phyloP scores from a whole-genome alignment of 1,140 invertebrate genomes.

The Telenomus remus region DNA sequence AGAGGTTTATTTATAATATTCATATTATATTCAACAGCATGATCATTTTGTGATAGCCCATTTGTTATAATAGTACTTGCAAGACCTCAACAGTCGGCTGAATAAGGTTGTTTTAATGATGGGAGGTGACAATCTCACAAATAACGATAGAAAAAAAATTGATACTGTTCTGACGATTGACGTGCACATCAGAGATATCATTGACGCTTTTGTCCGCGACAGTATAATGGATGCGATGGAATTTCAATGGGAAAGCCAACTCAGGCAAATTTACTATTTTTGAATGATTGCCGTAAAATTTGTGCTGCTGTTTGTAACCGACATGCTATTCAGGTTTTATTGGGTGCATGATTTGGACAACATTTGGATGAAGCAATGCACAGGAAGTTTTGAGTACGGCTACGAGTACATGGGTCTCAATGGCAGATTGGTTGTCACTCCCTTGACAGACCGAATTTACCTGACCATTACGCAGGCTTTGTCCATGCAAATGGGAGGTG shows the following conservation, averaged over 20 bases:
- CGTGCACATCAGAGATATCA: constrained; percentile 92
- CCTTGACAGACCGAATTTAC: constrained; percentile 93
- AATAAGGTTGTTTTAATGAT: constrained; percentile 87
- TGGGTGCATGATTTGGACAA: constrained; percentile 90
- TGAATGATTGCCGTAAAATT: not conserved
- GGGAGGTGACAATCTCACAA: constrained; percentile 84
- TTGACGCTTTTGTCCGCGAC: constrained; percentile 90
- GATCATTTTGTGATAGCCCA: too few species aligned
- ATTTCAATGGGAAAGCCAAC: constrained; percentile 94
- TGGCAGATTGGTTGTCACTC: constrained; percentile 91
- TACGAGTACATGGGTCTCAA: constrained; percentile 97
- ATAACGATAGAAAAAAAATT: constrained; percentile 91
- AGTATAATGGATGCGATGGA: constrained; percentile 88
- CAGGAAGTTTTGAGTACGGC: constrained; percentile 90
- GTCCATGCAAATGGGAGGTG: constrained; percentile 91
- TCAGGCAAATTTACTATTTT: constrained; percentile 70
- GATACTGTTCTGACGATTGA: constrained; percentile 92
- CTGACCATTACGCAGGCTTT: constrained; percentile 93
- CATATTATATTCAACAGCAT: too few species aligned
- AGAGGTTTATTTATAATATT: constrained; percentile 76
- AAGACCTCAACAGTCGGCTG: constrained; percentile 87
- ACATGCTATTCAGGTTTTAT: constrained; percentile 81
- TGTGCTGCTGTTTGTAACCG: too few species aligned
- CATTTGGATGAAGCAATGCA: constrained; percentile 88
- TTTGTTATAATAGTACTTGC: constrained; percentile 77